phyloP scores from a whole-genome alignment of 1,140 invertebrate genomes.

The Whitmania pigra region DNA sequence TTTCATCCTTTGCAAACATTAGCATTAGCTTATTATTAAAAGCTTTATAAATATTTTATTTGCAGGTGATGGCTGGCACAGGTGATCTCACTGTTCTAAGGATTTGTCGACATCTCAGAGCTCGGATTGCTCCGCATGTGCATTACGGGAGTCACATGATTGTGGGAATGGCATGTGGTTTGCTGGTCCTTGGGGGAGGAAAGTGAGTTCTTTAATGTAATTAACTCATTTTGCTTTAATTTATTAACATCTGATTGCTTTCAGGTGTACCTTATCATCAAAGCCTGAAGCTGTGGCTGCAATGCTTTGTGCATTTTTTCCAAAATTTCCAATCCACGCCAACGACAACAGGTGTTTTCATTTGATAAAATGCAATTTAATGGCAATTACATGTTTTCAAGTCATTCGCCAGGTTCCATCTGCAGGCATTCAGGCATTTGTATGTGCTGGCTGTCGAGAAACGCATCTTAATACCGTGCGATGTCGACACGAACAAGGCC shows the following conservation, averaged over 20 bases:
- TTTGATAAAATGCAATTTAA: background rate
- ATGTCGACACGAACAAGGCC: slow-evolving; percentile 55
- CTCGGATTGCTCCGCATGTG: slow-evolving; percentile 50
- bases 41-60: too few relatives aligned
- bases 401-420: slow-evolving; percentile 58
- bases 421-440: slow-evolving; percentile 86
- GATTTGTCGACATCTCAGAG: slow-evolving; percentile 67
- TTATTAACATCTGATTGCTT: slow-evolving; percentile 7
- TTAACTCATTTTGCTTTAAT: background rate
- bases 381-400: background rate
- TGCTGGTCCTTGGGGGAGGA: slow-evolving; percentile 85
- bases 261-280: slow-evolving; percentile 66
- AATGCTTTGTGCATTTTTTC: slow-evolving; percentile 80
- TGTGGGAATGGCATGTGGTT: slow-evolving; percentile 80
- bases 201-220: slow-evolving; percentile 30
- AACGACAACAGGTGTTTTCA: slow-evolving; percentile 70
- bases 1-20: background rate
- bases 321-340: slow-evolving; percentile 87
- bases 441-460: slow-evolving; percentile 86
- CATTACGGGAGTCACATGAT: slow-evolving; percentile 85
- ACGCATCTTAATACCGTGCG: slow-evolving; percentile 67
- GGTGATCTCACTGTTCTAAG: slow-evolving; percentile 75
- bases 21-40: too few relatives aligned
- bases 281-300: slow-evolving; percentile 70
- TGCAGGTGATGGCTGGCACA: slow-evolving; percentile 75